phyloP scores from a whole-genome alignment of 1,140 invertebrate species.

The Bombus huntii region DNA sequence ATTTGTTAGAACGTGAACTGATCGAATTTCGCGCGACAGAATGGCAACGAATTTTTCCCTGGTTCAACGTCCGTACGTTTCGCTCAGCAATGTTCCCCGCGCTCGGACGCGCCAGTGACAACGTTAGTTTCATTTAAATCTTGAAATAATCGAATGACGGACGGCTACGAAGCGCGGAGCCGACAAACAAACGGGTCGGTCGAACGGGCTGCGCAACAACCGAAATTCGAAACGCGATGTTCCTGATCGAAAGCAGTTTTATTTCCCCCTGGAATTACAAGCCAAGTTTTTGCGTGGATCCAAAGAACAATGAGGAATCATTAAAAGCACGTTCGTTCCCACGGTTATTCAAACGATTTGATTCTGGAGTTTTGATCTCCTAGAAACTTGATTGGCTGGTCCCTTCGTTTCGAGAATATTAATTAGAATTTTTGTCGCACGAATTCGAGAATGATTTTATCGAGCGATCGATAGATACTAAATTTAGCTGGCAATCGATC shows the following conservation, averaged over 20 bases:
- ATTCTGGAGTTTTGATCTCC: neutral
- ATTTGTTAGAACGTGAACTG: neutral
- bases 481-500: neutral
- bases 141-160: constrained; percentile 51
- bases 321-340: neutral
- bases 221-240: constrained; percentile 27
- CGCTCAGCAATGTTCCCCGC: neutral
- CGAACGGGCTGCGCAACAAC: neutral
- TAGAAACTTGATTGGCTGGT: neutral
- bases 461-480: neutral
- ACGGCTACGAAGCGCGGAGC: neutral
- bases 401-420: neutral
- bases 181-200: constrained; percentile 21
- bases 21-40: constrained; percentile 31
- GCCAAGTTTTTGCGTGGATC: neutral
- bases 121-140: constrained; percentile 51
- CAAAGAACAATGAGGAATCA: neutral
- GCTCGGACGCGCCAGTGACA: neutral
- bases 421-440: neutral
- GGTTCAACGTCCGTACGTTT: neutral
- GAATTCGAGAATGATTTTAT: neutral
- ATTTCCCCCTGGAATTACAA: neutral
- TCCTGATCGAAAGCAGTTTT: constrained; percentile 19
- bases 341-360: neutral
- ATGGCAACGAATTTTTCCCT: constrained; percentile 12